These are phyloP conservation scores for Aplysina aerophoba DNA, from an alignment of 37 sponge, comb jelly and placozoan species.

Conservation along the genomic window DNA sequence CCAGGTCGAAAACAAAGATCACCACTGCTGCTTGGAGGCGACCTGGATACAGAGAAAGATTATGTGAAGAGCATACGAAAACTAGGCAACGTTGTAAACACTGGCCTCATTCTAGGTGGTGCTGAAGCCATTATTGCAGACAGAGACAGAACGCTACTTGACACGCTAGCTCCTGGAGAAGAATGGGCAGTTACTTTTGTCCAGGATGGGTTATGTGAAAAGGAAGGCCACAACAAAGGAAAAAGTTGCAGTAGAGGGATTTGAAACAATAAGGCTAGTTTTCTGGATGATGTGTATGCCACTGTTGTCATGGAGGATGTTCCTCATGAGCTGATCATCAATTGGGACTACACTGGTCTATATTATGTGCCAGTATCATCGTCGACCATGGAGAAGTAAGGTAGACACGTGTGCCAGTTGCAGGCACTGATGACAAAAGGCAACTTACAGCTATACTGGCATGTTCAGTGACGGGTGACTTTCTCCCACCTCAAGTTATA, in stretches of 20 bases:
- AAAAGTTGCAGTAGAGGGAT: constrained; percentile 16
- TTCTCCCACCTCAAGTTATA: constrained; percentile 53
- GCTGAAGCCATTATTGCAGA: background rate
- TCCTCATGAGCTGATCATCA: constrained; percentile 54
- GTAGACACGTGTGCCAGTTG: constrained; percentile 50
- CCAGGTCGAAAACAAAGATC: background rate
- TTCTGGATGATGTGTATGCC: constrained; percentile 43
- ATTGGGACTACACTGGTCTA: constrained; percentile 73
- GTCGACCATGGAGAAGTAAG: constrained; percentile 61
- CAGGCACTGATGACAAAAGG: constrained; percentile 53
- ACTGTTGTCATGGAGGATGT: constrained; percentile 50
- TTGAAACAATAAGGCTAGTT: constrained; percentile 30
- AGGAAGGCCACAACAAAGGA: constrained; percentile 20
- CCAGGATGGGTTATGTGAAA: constrained; percentile 24
- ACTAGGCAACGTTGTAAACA: background rate
- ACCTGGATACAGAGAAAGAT: background rate
- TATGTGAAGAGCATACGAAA: background rate
- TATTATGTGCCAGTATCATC: constrained; percentile 46
- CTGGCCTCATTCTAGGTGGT: background rate
- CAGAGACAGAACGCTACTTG: background rate
- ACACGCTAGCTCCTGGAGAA: background rate
- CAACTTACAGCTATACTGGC: constrained; percentile 58
- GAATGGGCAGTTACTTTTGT: background rate
- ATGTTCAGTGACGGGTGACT: constrained; percentile 51
- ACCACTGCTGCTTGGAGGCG: too few species aligned